Evolutionary conservation across 2,797 vertebrate genomes (phyloP), one percentile per base, ranked within the genome.

Genomic region (Muraenolepis orangiensis): DNA sequence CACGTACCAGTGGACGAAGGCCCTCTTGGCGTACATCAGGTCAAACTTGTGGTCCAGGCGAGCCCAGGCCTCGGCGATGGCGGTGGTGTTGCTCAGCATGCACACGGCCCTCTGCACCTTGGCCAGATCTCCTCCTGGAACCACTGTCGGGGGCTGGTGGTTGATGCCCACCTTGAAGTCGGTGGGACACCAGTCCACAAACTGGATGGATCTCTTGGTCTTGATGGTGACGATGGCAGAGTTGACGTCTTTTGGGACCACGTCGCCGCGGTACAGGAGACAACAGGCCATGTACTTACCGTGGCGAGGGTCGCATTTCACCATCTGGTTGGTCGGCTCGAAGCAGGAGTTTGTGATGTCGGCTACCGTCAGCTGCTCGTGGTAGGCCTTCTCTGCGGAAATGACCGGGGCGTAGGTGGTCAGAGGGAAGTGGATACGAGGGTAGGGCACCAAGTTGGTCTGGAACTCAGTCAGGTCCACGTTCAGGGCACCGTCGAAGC

Each of bases 241-340:
- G 0, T 96, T 97, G 82, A 96, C 95, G 0, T 97, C 95, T 83
- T 96, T 96, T 80, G 96, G 95, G 0, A 97, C 95, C 0, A 96
- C 94, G 0, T 96, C 95, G 0, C 96, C 95, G 0, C 95, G 93
- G 78, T 94, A 96, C 6, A 97, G 89, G 81, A 96, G 92, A 72
- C 96, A 96, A 87, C 96, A 97, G 7, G 96, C 95, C 96, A 96
- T 96, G 88, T 96, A 96, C 76, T 95, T 94, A 30, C 94, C 81
- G 0, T 93, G 90, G 10, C 90, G 90, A 0, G 90, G 89, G 30
- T 91, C 84, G n/a, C 86, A 92, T 31, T 92, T 92, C 18, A 93
- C 93, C 92, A 93, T 93, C 91, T 93, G 92, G 77, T 93, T 94
- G 83, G 92, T n/a, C n/a, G n/a, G n/a, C n/a, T n/a, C n/a, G n/a